Evolutionary conservation across 2,113 vertebrate genomes (phyloP), one percentile per base, ranked within the genome.

Genomic region (Scopus umbretta): DNA sequence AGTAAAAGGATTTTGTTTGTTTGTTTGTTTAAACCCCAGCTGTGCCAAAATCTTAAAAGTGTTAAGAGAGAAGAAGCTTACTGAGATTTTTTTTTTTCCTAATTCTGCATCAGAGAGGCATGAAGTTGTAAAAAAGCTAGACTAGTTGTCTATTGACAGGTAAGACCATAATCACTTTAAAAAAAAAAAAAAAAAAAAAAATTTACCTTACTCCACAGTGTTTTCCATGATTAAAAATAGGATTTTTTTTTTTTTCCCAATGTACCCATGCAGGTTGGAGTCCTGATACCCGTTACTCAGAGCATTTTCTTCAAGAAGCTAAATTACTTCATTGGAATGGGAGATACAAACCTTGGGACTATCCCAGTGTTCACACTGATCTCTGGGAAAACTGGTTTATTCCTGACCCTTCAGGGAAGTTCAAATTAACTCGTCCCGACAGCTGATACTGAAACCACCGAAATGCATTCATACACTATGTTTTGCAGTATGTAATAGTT

Each of bases 321-420:
- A 98, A 98, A 43, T 96, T 99, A 87, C 98, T 99, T 88, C 99
- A 99, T 88, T 99, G 99, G 99, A 99, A 99, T 11, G 99, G 99
- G 80, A 98, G 98, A 38, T 99, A 99, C 42, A 99, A 99, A 75
- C 99, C 99, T 6, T 99, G 99, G 99, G 98, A 98, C 62, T 98
- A 98, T 43, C 98, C 99, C 11, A 98, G 98, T 12, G 98, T 98
- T 67, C 99, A 99, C 97, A 96, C 97, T 10, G 98, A 99, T 47
- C 97, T 99, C 55, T 99, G 99, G 99, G 98, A 99, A 96, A 99
- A 96, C 94, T 99, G 99, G 99, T 99, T 99, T 95, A 97, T 99
- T 83, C 99, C 99, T 38, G 99, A 99, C 95, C 99, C 99, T 45
- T 98, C 98, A 29, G 98, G 98, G 73, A 98, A 94, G 86, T 99